phyloP scores from a whole-genome alignment of 2,888 invertebrate species.

The Chouioia cunea region DNA sequence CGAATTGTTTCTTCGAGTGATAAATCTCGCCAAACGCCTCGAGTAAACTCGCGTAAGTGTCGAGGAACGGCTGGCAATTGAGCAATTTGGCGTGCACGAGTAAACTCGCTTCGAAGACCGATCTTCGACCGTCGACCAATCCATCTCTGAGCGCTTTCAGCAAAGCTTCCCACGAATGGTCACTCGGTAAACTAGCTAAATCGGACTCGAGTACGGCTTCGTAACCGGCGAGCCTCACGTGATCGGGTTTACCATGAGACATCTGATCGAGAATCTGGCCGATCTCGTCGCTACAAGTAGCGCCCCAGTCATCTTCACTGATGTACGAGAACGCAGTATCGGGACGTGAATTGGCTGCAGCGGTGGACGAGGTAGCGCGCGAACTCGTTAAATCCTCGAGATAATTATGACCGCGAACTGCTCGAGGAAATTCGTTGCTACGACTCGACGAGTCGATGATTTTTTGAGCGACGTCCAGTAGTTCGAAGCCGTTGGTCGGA shows the following conservation, averaged over 20 bases:
- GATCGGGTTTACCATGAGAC: constrained; percentile 59
- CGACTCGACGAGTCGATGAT: constrained; percentile 57
- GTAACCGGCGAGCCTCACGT: constrained; percentile 65
- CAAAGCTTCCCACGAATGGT: constrained; percentile 55
- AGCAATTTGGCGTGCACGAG: constrained; percentile 59
- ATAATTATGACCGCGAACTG: constrained; percentile 40
- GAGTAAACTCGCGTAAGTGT: constrained; percentile 59
- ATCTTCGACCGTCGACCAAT: constrained; percentile 60
- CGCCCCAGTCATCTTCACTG: constrained; percentile 63
- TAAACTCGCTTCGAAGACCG: constrained; percentile 64
- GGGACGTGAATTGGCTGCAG: constrained; percentile 51
- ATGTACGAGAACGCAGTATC: constrained; percentile 57
- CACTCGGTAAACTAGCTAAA: constrained; percentile 50
- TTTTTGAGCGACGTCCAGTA: constrained; percentile 53
- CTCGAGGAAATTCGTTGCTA: constrained; percentile 50
- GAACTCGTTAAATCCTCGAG: constrained; percentile 25
- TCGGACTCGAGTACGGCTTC: constrained; percentile 61
- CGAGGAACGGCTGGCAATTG: constrained; percentile 51
- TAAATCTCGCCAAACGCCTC: constrained; percentile 59
- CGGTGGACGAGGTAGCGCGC: constrained; percentile 28
- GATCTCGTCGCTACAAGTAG: constrained; percentile 45
- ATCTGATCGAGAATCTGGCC: constrained; percentile 59
- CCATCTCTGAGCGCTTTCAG: constrained; percentile 59
- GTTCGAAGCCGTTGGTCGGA: constrained; percentile 52
- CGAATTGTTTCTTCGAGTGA: constrained; percentile 55